Conservation (phyloP, 1,140 invertebrate species). For the Lordiphosa collinella region DNA sequence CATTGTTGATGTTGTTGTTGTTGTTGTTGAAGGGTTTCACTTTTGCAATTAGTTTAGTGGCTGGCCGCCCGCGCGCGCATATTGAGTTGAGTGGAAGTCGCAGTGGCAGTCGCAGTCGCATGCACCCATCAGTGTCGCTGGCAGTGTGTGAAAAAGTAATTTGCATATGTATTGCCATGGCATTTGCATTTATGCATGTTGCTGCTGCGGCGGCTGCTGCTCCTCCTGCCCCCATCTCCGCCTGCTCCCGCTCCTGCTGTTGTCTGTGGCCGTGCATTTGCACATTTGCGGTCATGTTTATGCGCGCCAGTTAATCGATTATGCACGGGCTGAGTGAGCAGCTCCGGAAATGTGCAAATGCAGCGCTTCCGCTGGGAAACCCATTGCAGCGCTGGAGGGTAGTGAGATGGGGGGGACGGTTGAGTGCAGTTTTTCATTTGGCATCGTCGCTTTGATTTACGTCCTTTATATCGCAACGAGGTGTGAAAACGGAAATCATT, state of each 20-base stretch:
- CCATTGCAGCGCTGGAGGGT: not conserved
- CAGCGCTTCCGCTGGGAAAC: slow-evolving; percentile 47
- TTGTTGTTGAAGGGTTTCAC: slow-evolving; percentile 15
- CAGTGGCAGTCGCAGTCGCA: not conserved
- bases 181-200: slow-evolving; percentile 72
- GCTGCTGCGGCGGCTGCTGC: not conserved
- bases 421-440: slow-evolving; percentile 19
- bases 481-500: slow-evolving; percentile 57
- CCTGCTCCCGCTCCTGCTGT: no score
- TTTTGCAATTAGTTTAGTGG: slow-evolving; percentile 52
- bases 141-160: slow-evolving; percentile 48
- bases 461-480: slow-evolving; percentile 28
- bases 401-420: not conserved
- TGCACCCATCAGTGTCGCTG: slow-evolving; percentile 9
- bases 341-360: slow-evolving; percentile 73
- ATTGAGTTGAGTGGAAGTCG: not conserved
- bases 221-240: no score
- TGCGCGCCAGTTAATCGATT: slow-evolving; percentile 73
- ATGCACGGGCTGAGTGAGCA: slow-evolving; percentile 71
- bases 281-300: slow-evolving; percentile 76
- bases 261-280: slow-evolving; percentile 39
- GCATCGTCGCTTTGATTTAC: slow-evolving; percentile 17
- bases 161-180: slow-evolving; percentile 68
- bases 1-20: no score
- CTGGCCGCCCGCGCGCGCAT: slow-evolving; percentile 31